phyloP scores from a whole-genome alignment of 2,888 invertebrate species.

The Bibio marci region DNA sequence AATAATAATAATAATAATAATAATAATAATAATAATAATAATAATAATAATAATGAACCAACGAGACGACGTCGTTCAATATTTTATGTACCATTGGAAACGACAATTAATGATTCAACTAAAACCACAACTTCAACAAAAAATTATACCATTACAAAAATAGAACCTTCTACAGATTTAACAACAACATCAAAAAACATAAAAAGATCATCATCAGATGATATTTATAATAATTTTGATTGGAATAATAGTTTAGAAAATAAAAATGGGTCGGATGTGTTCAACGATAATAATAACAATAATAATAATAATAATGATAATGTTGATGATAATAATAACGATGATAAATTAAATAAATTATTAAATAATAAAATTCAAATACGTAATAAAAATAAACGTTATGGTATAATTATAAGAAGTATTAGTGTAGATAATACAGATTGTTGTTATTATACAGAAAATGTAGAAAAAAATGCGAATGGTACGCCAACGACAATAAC shows the following conservation, averaged over 20 bases:
- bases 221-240: slow-evolving; percentile 18
- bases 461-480: neutral
- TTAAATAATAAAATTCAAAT: no score
- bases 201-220: no score
- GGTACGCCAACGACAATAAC: slow-evolving; percentile 2
- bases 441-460: no score
- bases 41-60: slow-evolving; percentile 27
- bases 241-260: slow-evolving; percentile 17
- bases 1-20: slow-evolving; percentile 3
- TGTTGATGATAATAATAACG: neutral
- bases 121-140: neutral
- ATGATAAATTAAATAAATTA: neutral
- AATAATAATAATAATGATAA: no score
- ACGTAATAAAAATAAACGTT: no score
- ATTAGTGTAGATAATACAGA: no score
- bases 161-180: no score
- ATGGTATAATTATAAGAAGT: no score
- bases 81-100: slow-evolving; percentile 50
- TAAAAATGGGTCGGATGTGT: no score
- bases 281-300: slow-evolving; percentile 15
- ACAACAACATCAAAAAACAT: neutral
- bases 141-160: no score
- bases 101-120: neutral
- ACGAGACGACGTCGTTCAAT: slow-evolving; percentile 47
- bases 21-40: slow-evolving; percentile 3